These are phyloP conservation scores for Stegophylla sp. DNA, from an alignment of 2,888 invertebrate genomes.

Conservation along the genomic window DNA sequence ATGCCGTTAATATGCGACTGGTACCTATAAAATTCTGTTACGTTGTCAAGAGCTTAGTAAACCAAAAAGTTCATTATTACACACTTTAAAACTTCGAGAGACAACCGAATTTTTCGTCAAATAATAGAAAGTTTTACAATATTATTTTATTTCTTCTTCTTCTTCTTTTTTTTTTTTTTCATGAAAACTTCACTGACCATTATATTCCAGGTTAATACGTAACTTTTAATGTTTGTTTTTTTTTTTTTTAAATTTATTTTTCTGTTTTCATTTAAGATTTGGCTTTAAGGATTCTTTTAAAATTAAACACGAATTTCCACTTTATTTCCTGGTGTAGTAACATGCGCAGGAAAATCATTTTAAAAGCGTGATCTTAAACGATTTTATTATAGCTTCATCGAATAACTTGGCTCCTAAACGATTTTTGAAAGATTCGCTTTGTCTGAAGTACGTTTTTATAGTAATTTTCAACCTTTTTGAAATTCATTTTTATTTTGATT, in stretches of 20 bases:
- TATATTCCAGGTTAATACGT: neutral
- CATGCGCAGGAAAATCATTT: neutral
- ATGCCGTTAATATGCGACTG: neutral
- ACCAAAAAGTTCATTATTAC: conserved; percentile 3
- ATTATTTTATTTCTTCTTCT: conserved; percentile 13
- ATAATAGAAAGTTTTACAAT: conserved; percentile 52
- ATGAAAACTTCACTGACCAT: conserved; percentile 13
- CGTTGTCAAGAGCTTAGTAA: neutral
- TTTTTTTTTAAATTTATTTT: neutral
- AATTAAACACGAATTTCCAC: neutral
- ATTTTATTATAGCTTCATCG: neutral
- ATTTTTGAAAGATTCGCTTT: neutral
- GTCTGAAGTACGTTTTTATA: neutral
- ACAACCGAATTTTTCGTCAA: neutral
- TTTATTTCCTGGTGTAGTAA: neutral
- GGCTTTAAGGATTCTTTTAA: neutral
- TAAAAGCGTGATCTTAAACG: neutral
- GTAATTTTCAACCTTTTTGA: neutral
- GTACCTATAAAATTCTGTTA: conserved; percentile 5
- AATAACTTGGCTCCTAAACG: neutral
- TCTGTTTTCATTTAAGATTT: neutral
- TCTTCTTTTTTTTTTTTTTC: neutral
- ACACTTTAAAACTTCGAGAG: conserved; percentile 26
- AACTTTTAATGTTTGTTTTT: neutral
- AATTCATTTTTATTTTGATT: neutral